Conservation (phyloP, 2,888 invertebrate species). For the Noctua janthe region DNA sequence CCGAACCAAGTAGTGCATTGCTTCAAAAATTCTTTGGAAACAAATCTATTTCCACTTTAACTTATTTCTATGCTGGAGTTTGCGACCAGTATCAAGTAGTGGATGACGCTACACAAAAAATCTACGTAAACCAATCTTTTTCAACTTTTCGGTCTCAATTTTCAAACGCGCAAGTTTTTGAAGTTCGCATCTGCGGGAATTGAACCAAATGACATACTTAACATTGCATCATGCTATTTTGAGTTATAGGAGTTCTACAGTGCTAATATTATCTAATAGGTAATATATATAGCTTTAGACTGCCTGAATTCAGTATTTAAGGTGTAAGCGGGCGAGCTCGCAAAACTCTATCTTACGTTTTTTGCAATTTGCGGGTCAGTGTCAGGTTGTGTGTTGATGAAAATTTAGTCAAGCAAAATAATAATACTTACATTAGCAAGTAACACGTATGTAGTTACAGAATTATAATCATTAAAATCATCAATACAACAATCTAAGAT, state of each 20-base stretch:
- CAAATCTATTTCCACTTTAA: neutral
- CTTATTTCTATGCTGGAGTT: neutral
- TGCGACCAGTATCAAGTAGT: neutral
- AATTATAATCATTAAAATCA: too few species aligned
- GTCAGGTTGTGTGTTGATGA: too few species aligned
- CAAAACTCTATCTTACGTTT: too few species aligned
- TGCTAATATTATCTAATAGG: too few species aligned
- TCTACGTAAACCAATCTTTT: neutral
- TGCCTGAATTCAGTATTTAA: neutral
- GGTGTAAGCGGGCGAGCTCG: too few species aligned
- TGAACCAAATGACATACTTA: neutral
- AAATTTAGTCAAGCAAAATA: too few species aligned
- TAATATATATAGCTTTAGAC: neutral
- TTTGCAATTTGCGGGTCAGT: too few species aligned
- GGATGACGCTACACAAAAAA: neutral
- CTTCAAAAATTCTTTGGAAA: neutral
- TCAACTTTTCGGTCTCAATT: neutral
- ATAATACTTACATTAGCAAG: too few species aligned
- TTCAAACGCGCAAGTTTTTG: neutral
- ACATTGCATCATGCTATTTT: neutral
- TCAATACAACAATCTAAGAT: too few species aligned
- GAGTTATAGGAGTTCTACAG: neutral
- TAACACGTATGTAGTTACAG: too few species aligned
- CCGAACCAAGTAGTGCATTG: neutral
- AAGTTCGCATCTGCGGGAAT: too few species aligned